phyloP scores from a whole-genome alignment of 1,140 invertebrate species.

The Leptinotarsa defecta region DNA sequence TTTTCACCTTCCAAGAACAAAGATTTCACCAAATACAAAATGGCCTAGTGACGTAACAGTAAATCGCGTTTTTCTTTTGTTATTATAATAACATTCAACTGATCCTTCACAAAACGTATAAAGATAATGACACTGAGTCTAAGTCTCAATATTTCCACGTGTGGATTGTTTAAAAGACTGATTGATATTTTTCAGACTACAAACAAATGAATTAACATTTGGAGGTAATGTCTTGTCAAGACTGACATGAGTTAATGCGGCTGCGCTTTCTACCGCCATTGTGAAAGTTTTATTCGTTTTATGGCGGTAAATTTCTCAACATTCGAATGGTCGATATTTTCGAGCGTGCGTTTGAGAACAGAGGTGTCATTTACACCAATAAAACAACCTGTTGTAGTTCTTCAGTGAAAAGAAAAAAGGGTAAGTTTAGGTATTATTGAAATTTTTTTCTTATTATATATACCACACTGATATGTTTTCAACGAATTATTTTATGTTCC shows the following conservation, averaged over 20 bases:
- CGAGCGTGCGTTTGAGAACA: slow-evolving; percentile 36
- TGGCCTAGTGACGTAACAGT: slow-evolving; percentile 55
- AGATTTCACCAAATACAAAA: slow-evolving; percentile 49
- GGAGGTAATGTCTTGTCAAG: slow-evolving; percentile 44
- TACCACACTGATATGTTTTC: too few species aligned
- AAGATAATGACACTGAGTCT: slow-evolving; percentile 15
- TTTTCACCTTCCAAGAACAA: slow-evolving; percentile 30
- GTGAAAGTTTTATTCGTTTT: slow-evolving; percentile 33
- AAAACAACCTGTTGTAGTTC: slow-evolving; percentile 23
- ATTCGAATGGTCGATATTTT: slow-evolving; percentile 38
- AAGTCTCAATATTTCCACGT: slow-evolving; percentile 24
- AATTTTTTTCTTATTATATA: too few species aligned
- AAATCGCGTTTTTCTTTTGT: slow-evolving; percentile 35
- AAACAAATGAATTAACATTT: slow-evolving; percentile 39
- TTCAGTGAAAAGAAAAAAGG: background rate
- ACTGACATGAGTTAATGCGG: slow-evolving; percentile 33
- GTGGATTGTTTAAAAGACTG: slow-evolving; percentile 38
- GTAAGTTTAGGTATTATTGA: too few species aligned
- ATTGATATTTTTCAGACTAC: slow-evolving; percentile 34
- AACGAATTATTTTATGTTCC: too few species aligned
- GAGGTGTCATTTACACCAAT: background rate
- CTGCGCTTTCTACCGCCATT: slow-evolving; percentile 22
- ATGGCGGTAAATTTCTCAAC: slow-evolving; percentile 38
- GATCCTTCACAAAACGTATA: slow-evolving; percentile 13
- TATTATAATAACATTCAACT: slow-evolving; percentile 26